Percentiles rank a stretch among this genome's conserved stretches.
phyloP scores from a whole-genome alignment of 2,113 vertebrate genomes.

The Pseudorectes ferrugineus region DNA sequence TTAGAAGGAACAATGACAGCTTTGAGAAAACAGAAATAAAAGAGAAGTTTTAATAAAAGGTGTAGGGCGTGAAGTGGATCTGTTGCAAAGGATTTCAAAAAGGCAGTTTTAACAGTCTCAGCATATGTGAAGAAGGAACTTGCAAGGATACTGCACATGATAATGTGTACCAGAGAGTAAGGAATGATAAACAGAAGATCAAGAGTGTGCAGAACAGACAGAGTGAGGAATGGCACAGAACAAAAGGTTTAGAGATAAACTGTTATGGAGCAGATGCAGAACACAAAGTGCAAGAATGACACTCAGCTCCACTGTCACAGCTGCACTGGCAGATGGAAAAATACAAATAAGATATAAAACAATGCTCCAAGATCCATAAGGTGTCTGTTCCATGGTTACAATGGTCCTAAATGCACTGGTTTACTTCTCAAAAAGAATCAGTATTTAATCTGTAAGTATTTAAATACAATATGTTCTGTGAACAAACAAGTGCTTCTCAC shows the following conservation, averaged over 20 bases:
- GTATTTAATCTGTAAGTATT: neutral
- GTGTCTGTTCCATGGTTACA: neutral
- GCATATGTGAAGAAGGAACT: neutral
- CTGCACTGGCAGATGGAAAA: constrained; percentile 52
- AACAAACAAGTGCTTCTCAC: neutral
- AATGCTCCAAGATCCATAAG: constrained; percentile 28
- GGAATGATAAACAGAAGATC: constrained; percentile 43
- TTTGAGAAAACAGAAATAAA: constrained; percentile 1
- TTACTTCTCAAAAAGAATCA: neutral
- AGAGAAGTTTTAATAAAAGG: constrained; percentile 1
- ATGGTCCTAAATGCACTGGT: neutral
- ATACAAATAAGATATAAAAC: constrained; percentile 46
- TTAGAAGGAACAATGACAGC: neutral
- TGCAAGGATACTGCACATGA: neutral
- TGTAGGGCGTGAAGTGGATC: neutral
- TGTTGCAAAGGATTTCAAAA: neutral
- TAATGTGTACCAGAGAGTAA: neutral
- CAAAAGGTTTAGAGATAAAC: constrained; percentile 51
- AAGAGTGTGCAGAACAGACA: constrained; percentile 35
- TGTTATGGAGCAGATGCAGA: constrained; percentile 41
- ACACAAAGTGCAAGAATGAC: constrained; percentile 53
- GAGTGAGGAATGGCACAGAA: constrained; percentile 36
- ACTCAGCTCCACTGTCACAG: constrained; percentile 37
- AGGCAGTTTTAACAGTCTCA: neutral
- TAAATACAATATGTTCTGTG: neutral